Evolutionary conservation across 2,888 invertebrate genomes (phyloP).

Genomic region (Acanthosepion pharaonis): DNA sequence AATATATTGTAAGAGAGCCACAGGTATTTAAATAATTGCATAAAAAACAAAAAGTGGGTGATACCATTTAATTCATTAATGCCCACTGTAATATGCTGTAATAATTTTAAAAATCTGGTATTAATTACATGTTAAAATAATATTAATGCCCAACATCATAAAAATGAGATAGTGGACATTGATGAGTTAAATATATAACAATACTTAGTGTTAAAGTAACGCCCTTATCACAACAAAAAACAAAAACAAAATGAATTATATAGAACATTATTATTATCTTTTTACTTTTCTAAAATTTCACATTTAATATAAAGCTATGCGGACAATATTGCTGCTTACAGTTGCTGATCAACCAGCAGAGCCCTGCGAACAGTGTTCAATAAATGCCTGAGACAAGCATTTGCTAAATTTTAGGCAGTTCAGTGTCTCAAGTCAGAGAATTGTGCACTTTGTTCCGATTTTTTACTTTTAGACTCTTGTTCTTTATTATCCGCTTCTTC

Average conservation of each 20-base stretch:
- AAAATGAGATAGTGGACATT: too few species aligned
- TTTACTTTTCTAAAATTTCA: slow-evolving; percentile 3
- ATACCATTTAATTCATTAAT: too few species aligned
- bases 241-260: background rate
- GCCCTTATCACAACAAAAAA: background rate
- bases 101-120: too few species aligned
- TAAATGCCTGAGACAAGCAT: background rate
- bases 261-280: slow-evolving; percentile 7
- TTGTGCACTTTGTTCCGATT: slow-evolving; percentile 50
- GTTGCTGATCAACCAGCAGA: background rate
- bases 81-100: too few species aligned
- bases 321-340: background rate
- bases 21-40: too few species aligned
- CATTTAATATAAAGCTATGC: background rate
- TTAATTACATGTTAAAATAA: too few species aligned
- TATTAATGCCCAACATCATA: too few species aligned
- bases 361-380: background rate
- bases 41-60: too few species aligned
- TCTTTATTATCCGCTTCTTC: slow-evolving; percentile 49
- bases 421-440: background rate
- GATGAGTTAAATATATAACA: too few species aligned
- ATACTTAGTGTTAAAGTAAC: too few species aligned
- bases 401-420: background rate
- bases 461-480: background rate
- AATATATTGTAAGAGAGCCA: too few species aligned